Evolutionary conservation across 2,113 vertebrate species (phyloP).

Genomic region (Myrmophylax atrothorax): DNA sequence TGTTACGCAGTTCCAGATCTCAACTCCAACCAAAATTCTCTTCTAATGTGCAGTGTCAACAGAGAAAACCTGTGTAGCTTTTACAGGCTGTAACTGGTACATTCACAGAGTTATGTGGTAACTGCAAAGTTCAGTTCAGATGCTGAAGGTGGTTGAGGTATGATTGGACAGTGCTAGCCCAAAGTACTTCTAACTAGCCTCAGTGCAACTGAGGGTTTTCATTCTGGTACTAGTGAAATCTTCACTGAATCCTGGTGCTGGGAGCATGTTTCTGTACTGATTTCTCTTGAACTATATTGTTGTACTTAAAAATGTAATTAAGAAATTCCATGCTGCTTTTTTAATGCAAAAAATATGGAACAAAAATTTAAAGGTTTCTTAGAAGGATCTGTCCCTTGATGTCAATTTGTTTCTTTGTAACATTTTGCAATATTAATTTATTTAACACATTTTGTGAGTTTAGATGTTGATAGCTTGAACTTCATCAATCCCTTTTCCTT

Average conservation of each 20-base stretch:
- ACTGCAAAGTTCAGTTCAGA: neutral
- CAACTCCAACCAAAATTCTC: neutral
- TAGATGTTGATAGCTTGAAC: neutral
- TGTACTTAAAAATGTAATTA: neutral
- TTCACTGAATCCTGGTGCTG: neutral
- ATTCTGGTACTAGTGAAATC: neutral
- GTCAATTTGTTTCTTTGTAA: neutral
- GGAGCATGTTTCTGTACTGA: neutral
- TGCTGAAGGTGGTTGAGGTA: neutral
- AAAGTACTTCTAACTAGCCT: neutral
- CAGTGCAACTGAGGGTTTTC: neutral
- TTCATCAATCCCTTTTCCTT: neutral
- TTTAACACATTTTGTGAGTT: neutral
- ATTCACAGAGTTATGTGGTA: neutral
- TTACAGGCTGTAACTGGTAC: neutral
- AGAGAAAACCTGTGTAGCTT: neutral
- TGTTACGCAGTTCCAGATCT: neutral
- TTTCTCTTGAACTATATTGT: neutral
- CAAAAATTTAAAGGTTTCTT: neutral
- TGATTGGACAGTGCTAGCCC: accelerated
- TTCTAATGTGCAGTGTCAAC: accelerated
- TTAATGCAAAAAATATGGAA: neutral
- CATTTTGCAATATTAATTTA: neutral
- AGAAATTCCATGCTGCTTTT: neutral
- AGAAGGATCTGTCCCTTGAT: neutral